A percentile compares a stretch with the other conserved stretches of the same genome.
Evolutionary conservation across 2,113 vertebrate genomes (phyloP).

Genomic region (Saguinus imperator): DNA sequence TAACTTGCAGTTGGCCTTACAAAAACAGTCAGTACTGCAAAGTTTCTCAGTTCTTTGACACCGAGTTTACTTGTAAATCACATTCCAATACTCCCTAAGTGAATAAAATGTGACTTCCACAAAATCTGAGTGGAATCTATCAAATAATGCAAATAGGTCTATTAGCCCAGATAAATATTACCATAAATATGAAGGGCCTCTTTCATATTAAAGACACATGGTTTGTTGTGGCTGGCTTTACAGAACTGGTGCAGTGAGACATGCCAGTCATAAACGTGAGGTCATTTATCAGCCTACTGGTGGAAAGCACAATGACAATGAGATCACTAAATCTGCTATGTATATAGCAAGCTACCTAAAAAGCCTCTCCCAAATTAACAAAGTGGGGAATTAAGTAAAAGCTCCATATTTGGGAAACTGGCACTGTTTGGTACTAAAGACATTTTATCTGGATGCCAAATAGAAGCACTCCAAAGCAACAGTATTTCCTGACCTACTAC

Average conservation of each 20-base stretch:
- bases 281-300: not conserved
- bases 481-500: not conserved
- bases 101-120: not conserved
- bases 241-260: not conserved
- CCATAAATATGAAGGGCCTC: not conserved
- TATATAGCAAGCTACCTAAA: not conserved
- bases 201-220: not conserved
- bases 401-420: not conserved
- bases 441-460: constrained; percentile 36
- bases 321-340: not conserved
- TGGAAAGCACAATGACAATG: not conserved
- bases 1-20: not conserved
- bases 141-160: not conserved
- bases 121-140: not conserved
- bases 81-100: not conserved
- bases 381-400: constrained; percentile 9
- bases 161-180: not conserved
- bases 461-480: not conserved
- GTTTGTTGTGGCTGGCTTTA: not conserved
- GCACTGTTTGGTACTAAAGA: not conserved
- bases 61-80: not conserved
- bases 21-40: not conserved
- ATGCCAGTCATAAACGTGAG: not conserved
- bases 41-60: not conserved
- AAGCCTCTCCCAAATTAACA: not conserved